Evolutionary conservation across 2,113 vertebrate species (phyloP), one percentile per base, ranked within the genome.

Genomic region (Axis porcinus): DNA sequence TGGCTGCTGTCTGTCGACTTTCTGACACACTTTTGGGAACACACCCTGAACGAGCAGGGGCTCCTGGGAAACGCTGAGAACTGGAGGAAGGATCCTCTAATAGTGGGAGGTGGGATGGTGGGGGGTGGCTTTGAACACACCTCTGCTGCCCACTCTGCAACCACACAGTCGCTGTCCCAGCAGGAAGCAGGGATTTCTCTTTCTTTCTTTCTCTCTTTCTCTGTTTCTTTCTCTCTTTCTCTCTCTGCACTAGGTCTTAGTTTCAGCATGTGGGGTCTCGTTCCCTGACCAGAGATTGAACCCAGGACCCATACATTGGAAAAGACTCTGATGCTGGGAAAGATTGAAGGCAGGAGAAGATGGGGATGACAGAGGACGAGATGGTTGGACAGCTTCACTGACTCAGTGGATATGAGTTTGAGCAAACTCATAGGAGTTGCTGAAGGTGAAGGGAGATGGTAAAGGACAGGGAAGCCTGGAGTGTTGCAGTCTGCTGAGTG

Each of bases 91-190:
- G 45, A 9, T 16, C n/a, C 8, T 21, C 21, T 23, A 15, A 19
- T 7, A 4, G 28, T 19, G 93, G 55, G 21, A 54, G 47, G 36
- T 11, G 3, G 3, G 58, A 6, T 6, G 10, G 16, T 25, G 21
- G 16, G 45, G 28, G 9, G 7, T 2, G 15, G 12, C 15, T 16
- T n/a, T n/a, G 30, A 33, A 11, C 0, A 7, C 5, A 11, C 23
- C 58, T 57, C 33, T 33, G 33, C n/a, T 67, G 47, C 21, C 60
- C 25, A 43, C 40, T 5, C 11, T 11, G 21, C 33, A 21, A 7
- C 36, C 19, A 3, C 40, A 11, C 19, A 15, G 28, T n/a, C 55
- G 1, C 28, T 43, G 6, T 40, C 3, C 70, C 25, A 33, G 67
- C 5, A 2, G 2, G n/a, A 30, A 12, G 52, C 8, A 2, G 74